A percentile compares a stretch with the other conserved stretches of the same genome.
phyloP scores from a whole-genome alignment of 2,113 vertebrate genomes.

The Nibea coibor region DNA sequence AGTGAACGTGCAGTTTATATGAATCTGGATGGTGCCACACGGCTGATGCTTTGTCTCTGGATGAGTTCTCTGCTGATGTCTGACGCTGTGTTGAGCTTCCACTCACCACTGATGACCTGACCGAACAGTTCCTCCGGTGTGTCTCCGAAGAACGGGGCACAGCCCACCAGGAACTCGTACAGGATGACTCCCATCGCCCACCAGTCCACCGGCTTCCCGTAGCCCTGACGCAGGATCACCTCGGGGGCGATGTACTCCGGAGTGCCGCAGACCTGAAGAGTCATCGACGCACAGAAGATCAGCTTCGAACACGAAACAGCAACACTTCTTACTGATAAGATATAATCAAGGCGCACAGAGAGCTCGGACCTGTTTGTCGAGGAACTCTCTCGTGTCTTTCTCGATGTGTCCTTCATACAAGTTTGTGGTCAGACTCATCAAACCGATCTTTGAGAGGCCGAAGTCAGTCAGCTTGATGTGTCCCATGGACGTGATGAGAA shows the following conservation, averaged over 20 bases:
- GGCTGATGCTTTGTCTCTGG: too few relatives aligned
- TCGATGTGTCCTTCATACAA: constrained; percentile 98
- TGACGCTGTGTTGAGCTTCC: background rate
- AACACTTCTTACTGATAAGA: too few relatives aligned
- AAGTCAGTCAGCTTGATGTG: constrained; percentile 99
- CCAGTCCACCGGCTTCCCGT: constrained; percentile 98
- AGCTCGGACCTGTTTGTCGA: constrained; percentile 92
- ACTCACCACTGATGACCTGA: constrained; percentile 97
- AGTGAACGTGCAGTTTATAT: too few relatives aligned
- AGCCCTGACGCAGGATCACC: constrained; percentile 96
- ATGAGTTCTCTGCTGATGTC: too few relatives aligned
- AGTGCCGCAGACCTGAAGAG: constrained; percentile 93
- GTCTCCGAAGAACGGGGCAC: constrained; percentile 96
- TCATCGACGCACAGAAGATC: background rate
- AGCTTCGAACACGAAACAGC: background rate
- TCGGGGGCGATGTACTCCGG: constrained; percentile 98
- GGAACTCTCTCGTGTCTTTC: constrained; percentile 96
- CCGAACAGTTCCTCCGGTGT: constrained; percentile 97
- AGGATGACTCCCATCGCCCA: constrained; percentile 98
- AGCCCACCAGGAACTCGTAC: constrained; percentile 96
- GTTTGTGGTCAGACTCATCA: constrained; percentile 98
- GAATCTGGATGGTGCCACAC: too few relatives aligned
- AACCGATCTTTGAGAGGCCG: constrained; percentile 96
- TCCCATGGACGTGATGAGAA: constrained; percentile 98
- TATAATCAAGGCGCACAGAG: too few relatives aligned